Base-by-base conservation (phyloP, 2,888 invertebrate species). In the Syritta pipiens region DNA sequence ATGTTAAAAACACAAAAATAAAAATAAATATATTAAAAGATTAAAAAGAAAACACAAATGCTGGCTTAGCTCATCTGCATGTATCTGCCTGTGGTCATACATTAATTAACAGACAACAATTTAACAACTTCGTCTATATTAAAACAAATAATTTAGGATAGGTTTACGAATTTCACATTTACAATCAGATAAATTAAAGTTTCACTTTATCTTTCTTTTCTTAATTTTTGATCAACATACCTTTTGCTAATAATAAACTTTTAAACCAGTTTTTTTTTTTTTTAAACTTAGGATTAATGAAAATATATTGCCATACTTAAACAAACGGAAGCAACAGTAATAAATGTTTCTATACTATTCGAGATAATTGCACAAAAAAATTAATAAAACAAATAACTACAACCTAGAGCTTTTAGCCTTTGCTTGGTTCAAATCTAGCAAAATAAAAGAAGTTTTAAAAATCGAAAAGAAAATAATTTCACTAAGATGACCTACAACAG, bases 131-230 rank as follows among this genome's bases (percentile, higher is more conserved):
- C 22, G 10, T 19, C 48, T 28, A 68, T 49, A 24, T 32, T 49
- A 76, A 26, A 40, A 53, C 42, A 44, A 71, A 72, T 65, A 77
- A 65, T 77, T 77, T 72, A 65, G 72, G 72, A 60, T 76, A 62
- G 57, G n/a, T 40, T 32, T 62, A 44, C 28, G 12, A 59, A 46
- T 46, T 53, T 65, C 35, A 65, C 46, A 65, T 60, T 17, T 35
- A 35, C n/a, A n/a, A n/a, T 60, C 10, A 53, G 60, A 53, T 60
- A 60, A 63, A 68, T 69, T 26, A 62, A 69, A 57, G 32, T 59
- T 72, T 28, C n/a, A 55, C 42, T 57, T 62, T 62, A 44, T 37
- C 17, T 1, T 14, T 59, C 60, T 35, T 7, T 62, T 32, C 59
- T 62, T 55, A 40, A 14, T 12, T 26, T 51, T 51, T 51, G 49